Conservation (phyloP, 2,888 invertebrate species). For the Chymomyza amoena region DNA sequence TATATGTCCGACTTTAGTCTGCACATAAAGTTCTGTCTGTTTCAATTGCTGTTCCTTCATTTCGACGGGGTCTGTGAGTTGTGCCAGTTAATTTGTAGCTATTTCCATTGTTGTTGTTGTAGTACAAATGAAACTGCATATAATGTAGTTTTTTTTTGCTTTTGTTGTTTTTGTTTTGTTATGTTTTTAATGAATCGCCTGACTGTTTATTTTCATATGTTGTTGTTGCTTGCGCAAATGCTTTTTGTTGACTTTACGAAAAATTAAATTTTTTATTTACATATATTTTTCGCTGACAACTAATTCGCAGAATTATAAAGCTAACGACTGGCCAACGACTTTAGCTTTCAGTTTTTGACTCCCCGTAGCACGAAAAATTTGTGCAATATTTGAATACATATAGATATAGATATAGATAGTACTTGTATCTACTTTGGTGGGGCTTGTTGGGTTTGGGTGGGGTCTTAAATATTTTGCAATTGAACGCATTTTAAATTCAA, state of each 20-base stretch:
- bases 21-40: constrained; percentile 35
- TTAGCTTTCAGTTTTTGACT: constrained; percentile 24
- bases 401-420: constrained; percentile 26
- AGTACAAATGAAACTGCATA: constrained; percentile 52
- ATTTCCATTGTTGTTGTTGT: constrained; percentile 36
- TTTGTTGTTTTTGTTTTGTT: constrained; percentile 9
- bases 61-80: constrained; percentile 60
- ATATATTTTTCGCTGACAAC: background rate
- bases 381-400: constrained; percentile 13
- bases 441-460: constrained; percentile 2
- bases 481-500: constrained; percentile 10
- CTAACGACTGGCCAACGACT: constrained; percentile 41
- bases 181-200: constrained; percentile 19
- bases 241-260: constrained; percentile 35
- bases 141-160: constrained; percentile 47
- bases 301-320: constrained; percentile 48
- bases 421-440: constrained; percentile 5
- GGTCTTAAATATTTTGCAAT: constrained; percentile 17
- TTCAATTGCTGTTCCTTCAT: constrained; percentile 37
- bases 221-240: constrained; percentile 50
- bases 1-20: constrained; percentile 29
- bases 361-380: constrained; percentile 36
- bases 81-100: constrained; percentile 52
- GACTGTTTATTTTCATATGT: background rate
- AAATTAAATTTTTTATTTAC: constrained; percentile 17